Conservation (phyloP, 2,113 vertebrate genomes). For the Toxotes jaculatrix region DNA sequence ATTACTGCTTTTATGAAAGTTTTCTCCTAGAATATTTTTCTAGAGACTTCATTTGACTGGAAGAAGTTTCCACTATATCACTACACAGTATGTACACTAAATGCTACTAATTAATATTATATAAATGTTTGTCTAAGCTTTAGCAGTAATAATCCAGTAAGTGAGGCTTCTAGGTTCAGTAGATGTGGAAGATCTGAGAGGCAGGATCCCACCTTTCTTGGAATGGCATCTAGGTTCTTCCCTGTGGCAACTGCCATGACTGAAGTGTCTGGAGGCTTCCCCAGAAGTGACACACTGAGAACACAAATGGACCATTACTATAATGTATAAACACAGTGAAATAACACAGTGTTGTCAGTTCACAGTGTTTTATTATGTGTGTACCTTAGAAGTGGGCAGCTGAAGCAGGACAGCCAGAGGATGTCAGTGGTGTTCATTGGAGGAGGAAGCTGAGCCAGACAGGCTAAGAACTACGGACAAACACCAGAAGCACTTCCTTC, state of each 20-base stretch:
- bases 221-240: conserved; percentile 96
- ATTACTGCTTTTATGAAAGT: no score
- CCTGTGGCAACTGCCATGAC: conserved; percentile 98
- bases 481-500: conserved; percentile 19
- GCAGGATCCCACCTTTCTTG: conserved; percentile 89
- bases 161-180: no score
- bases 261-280: conserved; percentile 94
- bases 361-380: not conserved
- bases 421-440: conserved; percentile 97
- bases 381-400: conserved; percentile 96
- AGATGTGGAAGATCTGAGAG: not conserved
- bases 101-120: no score
- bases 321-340: not conserved
- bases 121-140: no score
- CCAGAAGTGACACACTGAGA: conserved; percentile 92
- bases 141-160: no score
- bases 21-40: no score
- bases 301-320: not conserved
- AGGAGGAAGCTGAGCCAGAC: conserved; percentile 94
- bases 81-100: no score
- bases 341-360: not conserved
- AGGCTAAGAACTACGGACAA: conserved; percentile 91
- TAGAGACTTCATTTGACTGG: no score
- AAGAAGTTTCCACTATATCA: no score
- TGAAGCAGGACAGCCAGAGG: conserved; percentile 98